Base-by-base conservation (phyloP, 2,113 vertebrate genomes). In the Gnathonemus longibarbis region DNA sequence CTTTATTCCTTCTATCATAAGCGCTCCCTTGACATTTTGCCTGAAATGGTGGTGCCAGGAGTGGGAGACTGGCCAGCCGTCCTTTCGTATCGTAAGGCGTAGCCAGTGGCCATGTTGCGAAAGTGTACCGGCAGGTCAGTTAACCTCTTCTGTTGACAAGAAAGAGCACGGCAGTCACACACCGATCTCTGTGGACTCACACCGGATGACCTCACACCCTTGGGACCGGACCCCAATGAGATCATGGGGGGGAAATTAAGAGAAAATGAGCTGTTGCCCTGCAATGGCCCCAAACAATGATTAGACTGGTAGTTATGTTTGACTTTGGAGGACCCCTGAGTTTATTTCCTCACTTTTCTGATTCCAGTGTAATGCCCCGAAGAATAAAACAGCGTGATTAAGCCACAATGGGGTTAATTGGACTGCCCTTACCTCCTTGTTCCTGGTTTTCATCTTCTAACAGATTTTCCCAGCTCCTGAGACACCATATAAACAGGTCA, bases 401-500 rank as follows among this genome's bases (percentile, higher is more conserved):
- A 45, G 21, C 83, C 21, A 84, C 83, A 84, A 48, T 84, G 45
- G 83, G 83, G 83, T 84, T 84, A 84, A 84, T 46, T 48, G 24
- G 83, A 31, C 85, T 87, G 85, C 85, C 49, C 85, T 52, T 35
- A 35, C 27, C 17, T 56, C 50, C 50, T 31, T 45, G 53, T 45
- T 53, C 49, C 87, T 62, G 87, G 48, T 58, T 52, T 87, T 87
- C 48, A 5, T 87, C 84, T 48, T 50, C 84, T 52, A 87, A 52
- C 84, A 87, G 27, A 87, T 87, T 87, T 52, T 35, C 27, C 87
- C 31, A 1, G 53, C 87, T 58, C n/a, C 85, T 52, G 49, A 56
- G 52, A 88, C 53, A 58, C 50, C 87, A 62, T 42, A 88, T 88
- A 88, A 88, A 88, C 87, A 88, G 31, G 49, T 87, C 27, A 35